A percentile compares a stretch with the other conserved stretches of the same genome.
These are phyloP conservation scores for Aphodius sticticus DNA, from an alignment of 2,888 invertebrate genomes.

Conservation along the genomic window DNA sequence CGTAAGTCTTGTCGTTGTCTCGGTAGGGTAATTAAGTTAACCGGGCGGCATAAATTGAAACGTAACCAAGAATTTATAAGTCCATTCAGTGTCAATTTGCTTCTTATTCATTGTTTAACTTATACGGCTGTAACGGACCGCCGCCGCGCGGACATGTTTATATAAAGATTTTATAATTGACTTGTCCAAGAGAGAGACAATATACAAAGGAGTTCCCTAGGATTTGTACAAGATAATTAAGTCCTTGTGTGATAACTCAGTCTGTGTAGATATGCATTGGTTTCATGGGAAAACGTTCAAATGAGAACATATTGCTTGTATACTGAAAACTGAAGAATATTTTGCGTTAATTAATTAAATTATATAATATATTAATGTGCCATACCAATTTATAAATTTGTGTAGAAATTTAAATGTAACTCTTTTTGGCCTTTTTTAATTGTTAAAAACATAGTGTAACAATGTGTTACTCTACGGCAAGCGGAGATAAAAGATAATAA, in stretches of 20 bases:
- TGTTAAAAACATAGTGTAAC: no score
- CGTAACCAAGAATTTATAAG: slow-evolving; percentile 42
- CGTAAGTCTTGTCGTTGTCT: slow-evolving; percentile 20
- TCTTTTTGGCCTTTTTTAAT: no score
- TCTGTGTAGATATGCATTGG: neutral
- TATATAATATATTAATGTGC: no score
- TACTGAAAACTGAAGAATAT: no score
- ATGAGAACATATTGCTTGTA: neutral
- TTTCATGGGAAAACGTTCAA: neutral
- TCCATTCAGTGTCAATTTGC: slow-evolving; percentile 41
- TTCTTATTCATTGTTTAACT: slow-evolving; percentile 35
- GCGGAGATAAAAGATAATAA: no score
- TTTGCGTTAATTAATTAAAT: no score
- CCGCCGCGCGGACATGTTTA: slow-evolving; percentile 19
- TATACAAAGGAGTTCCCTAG: neutral
- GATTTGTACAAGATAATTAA: slow-evolving; percentile 4
- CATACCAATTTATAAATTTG: no score
- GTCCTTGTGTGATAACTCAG: neutral
- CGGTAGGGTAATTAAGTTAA: slow-evolving; percentile 32
- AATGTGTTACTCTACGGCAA: no score
- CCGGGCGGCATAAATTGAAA: slow-evolving; percentile 40
- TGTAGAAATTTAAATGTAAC: no score
- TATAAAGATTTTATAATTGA: slow-evolving; percentile 25
- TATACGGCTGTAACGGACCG: slow-evolving; percentile 14
- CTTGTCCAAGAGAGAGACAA: neutral